Base-by-base conservation (phyloP, 2,888 invertebrate species). In the Calliphora vomitoria region DNA sequence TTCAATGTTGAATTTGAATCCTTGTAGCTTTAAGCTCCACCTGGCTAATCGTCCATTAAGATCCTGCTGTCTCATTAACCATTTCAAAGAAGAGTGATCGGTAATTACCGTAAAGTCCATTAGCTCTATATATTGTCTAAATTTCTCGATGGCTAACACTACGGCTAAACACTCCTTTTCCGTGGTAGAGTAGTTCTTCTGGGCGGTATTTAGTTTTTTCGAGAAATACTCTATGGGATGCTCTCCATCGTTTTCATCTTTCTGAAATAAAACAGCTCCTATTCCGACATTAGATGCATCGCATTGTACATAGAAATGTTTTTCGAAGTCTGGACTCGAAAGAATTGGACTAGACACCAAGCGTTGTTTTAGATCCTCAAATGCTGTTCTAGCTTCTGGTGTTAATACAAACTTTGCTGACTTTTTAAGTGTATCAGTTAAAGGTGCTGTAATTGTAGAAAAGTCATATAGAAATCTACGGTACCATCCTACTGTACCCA, bases 191-290 rank as follows among this genome's bases (percentile, higher is more conserved):
- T 66, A 35, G 11, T 66, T 41, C 8, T 41, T 66, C 8, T 44
- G 18, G 0, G 68, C 47, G 1, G 11, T 50, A 13, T 41, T 38
- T n/a, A 31, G 68, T 4, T 18, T 47, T 50, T 47, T 69, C 10
- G 18, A 47, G 13, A 25, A 25, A 15, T 18, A 47, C 31, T 55
- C 84, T 3, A 78, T 78, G 0, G 78, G 79, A 4, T 79, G 64
- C 60, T 79, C 79, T 8, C 20, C 44, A 0, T 11, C 58, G 0
- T 68, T n/a, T n/a, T 82, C 25, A 50, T 82, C 82, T 3, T 76
- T 69, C n/a, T 82, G 76, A 25, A 76, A 82, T 0, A 82, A 35
- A 0, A 85, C 84, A 3, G 79, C 84, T 1, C 74, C 79, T 35
- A 84, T n/a, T 3, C 79, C 79, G 1, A 79, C 62, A 15, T 74